Conservation (phyloP, 2,888 invertebrate species). For the Dastarcus helophoroides region DNA sequence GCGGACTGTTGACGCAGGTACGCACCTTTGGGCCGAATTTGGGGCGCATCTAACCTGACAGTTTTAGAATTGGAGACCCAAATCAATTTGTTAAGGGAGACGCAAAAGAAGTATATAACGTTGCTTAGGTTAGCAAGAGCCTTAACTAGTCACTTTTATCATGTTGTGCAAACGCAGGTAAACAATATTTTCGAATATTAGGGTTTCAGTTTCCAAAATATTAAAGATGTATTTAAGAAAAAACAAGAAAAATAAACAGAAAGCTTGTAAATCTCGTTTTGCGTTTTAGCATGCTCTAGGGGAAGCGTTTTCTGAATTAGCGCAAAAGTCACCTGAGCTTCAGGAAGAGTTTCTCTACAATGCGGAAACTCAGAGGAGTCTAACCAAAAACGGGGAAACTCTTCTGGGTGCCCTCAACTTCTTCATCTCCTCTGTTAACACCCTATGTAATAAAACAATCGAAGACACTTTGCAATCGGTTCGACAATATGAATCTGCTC, state of each 20-base stretch:
- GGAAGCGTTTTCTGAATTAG: slow-evolving; percentile 88
- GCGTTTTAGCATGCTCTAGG: slow-evolving; percentile 71
- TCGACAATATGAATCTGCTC: slow-evolving; percentile 62
- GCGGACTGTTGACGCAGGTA: slow-evolving; percentile 77
- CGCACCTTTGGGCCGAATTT: slow-evolving; percentile 9
- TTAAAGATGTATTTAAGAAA: slow-evolving; percentile 1
- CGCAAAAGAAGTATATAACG: slow-evolving; percentile 83
- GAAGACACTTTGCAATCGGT: slow-evolving; percentile 82
- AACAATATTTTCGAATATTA: no score
- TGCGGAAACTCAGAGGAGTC: slow-evolving; percentile 87
- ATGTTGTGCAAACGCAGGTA: slow-evolving; percentile 71
- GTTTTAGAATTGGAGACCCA: slow-evolving; percentile 77
- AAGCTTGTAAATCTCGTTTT: slow-evolving; percentile 7
- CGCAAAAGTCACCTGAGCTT: slow-evolving; percentile 91
- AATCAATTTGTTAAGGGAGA: slow-evolving; percentile 86
- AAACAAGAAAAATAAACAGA: background rate
- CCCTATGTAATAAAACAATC: slow-evolving; percentile 94
- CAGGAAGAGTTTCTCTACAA: slow-evolving; percentile 92
- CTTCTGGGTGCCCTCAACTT: slow-evolving; percentile 87
- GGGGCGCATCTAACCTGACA: background rate
- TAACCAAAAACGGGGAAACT: slow-evolving; percentile 89
- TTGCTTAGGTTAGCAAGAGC: slow-evolving; percentile 77
- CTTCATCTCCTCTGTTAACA: slow-evolving; percentile 92
- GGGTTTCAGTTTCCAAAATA: background rate
- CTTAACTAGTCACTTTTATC: slow-evolving; percentile 78